These are phyloP conservation scores for Germaria angustata DNA, from an alignment of 2,888 invertebrate genomes.

Conservation along the genomic window DNA sequence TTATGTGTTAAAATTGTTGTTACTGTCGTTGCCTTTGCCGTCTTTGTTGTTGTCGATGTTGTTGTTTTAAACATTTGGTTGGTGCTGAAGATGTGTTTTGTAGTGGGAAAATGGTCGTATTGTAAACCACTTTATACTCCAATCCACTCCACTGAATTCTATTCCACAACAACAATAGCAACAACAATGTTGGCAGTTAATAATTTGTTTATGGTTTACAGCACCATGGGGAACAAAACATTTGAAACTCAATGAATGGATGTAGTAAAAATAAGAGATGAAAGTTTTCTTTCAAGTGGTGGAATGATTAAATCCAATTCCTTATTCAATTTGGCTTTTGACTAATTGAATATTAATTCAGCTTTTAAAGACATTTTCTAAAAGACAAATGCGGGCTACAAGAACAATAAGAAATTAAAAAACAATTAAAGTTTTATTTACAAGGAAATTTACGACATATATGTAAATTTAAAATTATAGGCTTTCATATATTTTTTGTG, in stretches of 20 bases:
- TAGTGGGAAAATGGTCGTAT: conserved; percentile 47
- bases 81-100: conserved; percentile 39
- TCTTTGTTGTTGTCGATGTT: not conserved
- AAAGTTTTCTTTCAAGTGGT: not conserved
- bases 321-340: not conserved
- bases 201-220: conserved; percentile 62
- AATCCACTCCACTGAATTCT: conserved; percentile 3
- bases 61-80: conserved; percentile 11
- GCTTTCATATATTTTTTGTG: conserved; percentile 9
- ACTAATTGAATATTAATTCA: conserved; percentile 16
- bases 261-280: not conserved
- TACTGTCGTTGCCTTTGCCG: not conserved
- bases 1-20: conserved; percentile 58
- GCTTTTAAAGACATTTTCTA: not conserved
- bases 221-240: conserved; percentile 49
- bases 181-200: conserved; percentile 56
- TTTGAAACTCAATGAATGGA: conserved; percentile 14
- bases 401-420: conserved; percentile 25
- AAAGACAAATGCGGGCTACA: not conserved
- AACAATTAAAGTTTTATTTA: not conserved
- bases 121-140: conserved; percentile 42
- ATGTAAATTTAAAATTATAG: conserved; percentile 46
- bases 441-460: conserved; percentile 26
- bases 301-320: not conserved
- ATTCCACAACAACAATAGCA: not conserved